These are phyloP conservation scores for Orientallactaga sibirica DNA, from an alignment of 2,797 vertebrate species.

Conservation along the genomic window DNA sequence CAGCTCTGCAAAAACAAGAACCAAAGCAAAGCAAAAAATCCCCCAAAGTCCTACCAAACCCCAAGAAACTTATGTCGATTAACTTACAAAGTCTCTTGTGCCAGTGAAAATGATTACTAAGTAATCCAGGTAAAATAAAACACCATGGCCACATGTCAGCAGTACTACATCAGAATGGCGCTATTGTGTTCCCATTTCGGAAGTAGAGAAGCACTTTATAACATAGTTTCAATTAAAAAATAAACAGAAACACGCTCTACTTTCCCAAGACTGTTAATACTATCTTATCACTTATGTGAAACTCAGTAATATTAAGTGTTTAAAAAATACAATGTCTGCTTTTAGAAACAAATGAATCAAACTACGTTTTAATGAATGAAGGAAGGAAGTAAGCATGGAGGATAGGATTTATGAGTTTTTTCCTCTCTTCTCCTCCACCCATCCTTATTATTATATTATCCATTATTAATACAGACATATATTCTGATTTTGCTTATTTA, in stretches of 20 bases:
- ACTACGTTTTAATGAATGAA: not conserved
- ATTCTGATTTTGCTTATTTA: not conserved
- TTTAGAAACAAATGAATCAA: not conserved
- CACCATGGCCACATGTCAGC: not conserved
- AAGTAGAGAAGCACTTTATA: constrained; percentile 55
- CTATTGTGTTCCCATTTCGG: constrained; percentile 53
- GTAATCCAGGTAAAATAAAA: constrained; percentile 68
- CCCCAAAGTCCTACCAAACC: too few relatives aligned
- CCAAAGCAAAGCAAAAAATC: too few relatives aligned
- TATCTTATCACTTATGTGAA: constrained; percentile 80
- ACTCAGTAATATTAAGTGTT: constrained; percentile 70
- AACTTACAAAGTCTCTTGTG: constrained; percentile 68
- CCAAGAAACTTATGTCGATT: constrained; percentile 66
- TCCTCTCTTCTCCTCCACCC: not conserved
- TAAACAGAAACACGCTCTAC: constrained; percentile 19
- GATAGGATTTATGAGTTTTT: not conserved
- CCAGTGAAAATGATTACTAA: constrained; percentile 67
- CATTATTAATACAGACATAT: not conserved
- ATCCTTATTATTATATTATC: not conserved
- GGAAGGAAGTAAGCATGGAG: not conserved
- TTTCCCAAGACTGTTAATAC: constrained; percentile 76
- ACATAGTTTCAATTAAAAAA: constrained; percentile 62
- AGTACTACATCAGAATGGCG: constrained; percentile 64
- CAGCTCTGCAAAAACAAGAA: not conserved
- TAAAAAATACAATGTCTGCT: not conserved